Evolutionary conservation across 2,888 invertebrate species (phyloP).

Genomic region (Exocentrus adspersus): DNA sequence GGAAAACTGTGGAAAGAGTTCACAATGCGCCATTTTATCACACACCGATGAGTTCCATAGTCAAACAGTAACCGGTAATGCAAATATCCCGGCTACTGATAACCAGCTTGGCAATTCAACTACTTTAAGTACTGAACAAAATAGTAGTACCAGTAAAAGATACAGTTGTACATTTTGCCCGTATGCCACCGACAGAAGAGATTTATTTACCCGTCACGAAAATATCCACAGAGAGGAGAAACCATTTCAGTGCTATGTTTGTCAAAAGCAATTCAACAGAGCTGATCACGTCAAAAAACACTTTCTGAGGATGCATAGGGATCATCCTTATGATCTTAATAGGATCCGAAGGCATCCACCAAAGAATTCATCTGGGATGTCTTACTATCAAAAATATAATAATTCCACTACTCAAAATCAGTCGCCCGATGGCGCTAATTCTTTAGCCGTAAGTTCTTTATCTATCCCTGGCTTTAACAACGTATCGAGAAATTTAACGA

Average conservation of each 20-base stretch:
- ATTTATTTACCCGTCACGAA: conserved; percentile 90
- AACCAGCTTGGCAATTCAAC: conserved; percentile 44
- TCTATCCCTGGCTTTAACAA: conserved; percentile 59
- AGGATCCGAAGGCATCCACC: conserved; percentile 76
- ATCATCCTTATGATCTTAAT: conserved; percentile 86
- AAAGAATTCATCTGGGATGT: conserved; percentile 69
- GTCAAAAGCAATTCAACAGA: conserved; percentile 91
- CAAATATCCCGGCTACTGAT: conserved; percentile 33
- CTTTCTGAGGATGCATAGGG: conserved; percentile 91
- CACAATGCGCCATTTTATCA: no score
- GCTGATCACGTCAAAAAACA: conserved; percentile 96
- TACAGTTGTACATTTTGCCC: conserved; percentile 90
- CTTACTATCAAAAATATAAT: conserved; percentile 64
- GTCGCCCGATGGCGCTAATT: conserved; percentile 49
- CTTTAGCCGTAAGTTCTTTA: conserved; percentile 50
- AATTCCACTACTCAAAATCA: conserved; percentile 53
- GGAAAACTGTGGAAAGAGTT: conserved; percentile 62
- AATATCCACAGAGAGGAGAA: conserved; percentile 94
- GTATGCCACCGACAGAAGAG: conserved; percentile 90
- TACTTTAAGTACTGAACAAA: conserved; percentile 45
- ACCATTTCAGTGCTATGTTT: conserved; percentile 93
- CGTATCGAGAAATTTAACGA: conserved; percentile 49
- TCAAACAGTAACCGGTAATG: conserved; percentile 37
- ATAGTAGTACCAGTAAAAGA: conserved; percentile 67
- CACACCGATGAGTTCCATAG: conserved; percentile 46